phyloP scores from a whole-genome alignment of 2,113 vertebrate species.

The Acanthochromis polyacanthus region DNA sequence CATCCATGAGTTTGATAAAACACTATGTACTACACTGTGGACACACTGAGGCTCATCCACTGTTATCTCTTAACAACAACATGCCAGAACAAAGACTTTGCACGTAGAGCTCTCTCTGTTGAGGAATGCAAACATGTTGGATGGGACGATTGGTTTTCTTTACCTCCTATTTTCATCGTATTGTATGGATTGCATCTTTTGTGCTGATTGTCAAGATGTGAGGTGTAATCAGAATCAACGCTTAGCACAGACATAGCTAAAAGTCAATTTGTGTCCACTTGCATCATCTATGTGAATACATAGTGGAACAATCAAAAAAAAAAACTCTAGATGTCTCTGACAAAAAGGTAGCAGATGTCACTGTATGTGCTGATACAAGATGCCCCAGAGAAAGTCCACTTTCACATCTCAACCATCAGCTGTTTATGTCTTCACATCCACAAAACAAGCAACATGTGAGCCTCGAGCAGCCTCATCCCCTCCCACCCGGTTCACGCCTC shows the following conservation, averaged over 20 bases:
- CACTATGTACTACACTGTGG: not conserved
- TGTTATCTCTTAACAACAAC: too few relatives aligned
- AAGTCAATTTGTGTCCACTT: not conserved
- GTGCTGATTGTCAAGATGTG: not conserved
- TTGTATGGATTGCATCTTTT: not conserved
- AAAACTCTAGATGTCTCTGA: not conserved
- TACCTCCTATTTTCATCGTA: not conserved
- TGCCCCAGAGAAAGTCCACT: not conserved
- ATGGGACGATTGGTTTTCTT: not conserved
- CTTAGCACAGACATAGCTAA: not conserved
- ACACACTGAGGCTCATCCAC: not conserved
- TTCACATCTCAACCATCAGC: not conserved
- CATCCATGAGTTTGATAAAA: slow-evolving; percentile 19
- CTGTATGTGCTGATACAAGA: not conserved
- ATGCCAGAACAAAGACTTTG: too few relatives aligned
- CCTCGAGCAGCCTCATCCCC: not conserved
- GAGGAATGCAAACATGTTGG: not conserved
- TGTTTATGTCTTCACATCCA: slow-evolving; percentile 33
- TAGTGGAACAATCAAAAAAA: not conserved
- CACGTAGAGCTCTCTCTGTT: not conserved
- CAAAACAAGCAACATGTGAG: slow-evolving; percentile 58
- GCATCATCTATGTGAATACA: not conserved
- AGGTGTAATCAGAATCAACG: not conserved
- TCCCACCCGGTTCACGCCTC: slow-evolving; percentile 9
- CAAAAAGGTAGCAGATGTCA: not conserved